phyloP scores from a whole-genome alignment of 2,797 vertebrate species.

The Pseudochirops cupreus region DNA sequence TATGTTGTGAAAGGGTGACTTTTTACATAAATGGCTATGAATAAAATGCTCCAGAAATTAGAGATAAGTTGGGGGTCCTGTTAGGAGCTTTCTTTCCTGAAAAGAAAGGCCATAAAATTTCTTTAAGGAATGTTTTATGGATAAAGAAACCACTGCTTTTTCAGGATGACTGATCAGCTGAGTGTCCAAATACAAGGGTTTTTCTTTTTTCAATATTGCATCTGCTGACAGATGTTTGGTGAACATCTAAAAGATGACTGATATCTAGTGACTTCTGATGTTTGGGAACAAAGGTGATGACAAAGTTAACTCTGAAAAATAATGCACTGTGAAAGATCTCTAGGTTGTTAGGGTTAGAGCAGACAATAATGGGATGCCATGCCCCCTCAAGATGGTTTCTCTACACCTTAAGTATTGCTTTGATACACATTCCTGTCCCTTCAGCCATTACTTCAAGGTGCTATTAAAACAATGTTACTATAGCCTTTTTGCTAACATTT shows the following conservation, averaged over 20 bases:
- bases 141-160: neutral
- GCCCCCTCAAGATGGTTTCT: too few species aligned
- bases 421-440: too few species aligned
- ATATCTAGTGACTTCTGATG: neutral
- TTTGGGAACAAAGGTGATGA: neutral
- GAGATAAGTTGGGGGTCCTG: neutral
- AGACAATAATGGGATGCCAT: too few species aligned
- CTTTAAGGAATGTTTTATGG: too few species aligned
- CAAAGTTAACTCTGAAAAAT: too few species aligned
- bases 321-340: neutral
- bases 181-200: neutral
- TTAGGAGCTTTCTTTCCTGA: neutral
- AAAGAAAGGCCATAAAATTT: too few species aligned
- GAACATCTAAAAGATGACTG: neutral
- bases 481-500: too few species aligned
- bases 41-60: neutral
- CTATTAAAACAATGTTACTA: too few species aligned
- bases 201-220: neutral
- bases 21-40: neutral
- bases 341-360: too few species aligned
- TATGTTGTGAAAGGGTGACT: neutral
- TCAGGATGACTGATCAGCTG: neutral
- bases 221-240: neutral
- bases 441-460: too few species aligned
- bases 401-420: too few species aligned